Evolutionary conservation across 2,113 vertebrate genomes (phyloP), one percentile per base, ranked within the genome.

Genomic region (Corvus moneduloides): DNA sequence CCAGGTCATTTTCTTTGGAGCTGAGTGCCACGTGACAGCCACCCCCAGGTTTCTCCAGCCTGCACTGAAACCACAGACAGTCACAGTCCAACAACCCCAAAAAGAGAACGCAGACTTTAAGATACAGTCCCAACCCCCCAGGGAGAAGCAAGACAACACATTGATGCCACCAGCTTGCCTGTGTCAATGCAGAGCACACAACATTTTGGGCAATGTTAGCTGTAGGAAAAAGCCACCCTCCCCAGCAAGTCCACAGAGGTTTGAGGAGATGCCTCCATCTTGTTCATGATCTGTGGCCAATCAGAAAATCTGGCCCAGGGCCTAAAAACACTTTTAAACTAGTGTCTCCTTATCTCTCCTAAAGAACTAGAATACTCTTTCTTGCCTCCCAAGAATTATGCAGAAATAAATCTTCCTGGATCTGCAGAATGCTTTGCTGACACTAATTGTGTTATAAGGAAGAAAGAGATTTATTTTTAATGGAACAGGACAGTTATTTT

Each of bases 371-470:
- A 93, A 69, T 75, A 79, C 27, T 92, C 80, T 90, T 75, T 92
- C 46, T 77, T 95, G 83, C 84, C 83, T 95, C 83, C 46, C 66
- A 93, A 94, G 88, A 93, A 81, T 72, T 93, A 96, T 41, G 82
- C 79, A 93, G 89, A 96, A 96, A 95, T 90, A 97, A 96, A 95
- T 93, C 82, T 87, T 69, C 67, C 56, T 0, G 4, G 75, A 44
- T 92, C 72, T 92, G 85, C 87, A 95, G 92, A 96, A 94, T 90
- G 68, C 90, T 95, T 88, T 90, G 75, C 79, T 90, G 96, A 95
- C 92, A 96, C 80, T 96, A 94, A 95, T 94, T 94, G 90, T 90
- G 63, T 92, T 90, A 88, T 84, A 78, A 90, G 88, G 94, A 81
- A 92, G 90, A 86, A 90, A 93, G 15, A 44, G 74, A 88, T 96